These are phyloP conservation scores for Coleophora deauratella DNA, from an alignment of 2,888 invertebrate genomes.

Conservation along the genomic window DNA sequence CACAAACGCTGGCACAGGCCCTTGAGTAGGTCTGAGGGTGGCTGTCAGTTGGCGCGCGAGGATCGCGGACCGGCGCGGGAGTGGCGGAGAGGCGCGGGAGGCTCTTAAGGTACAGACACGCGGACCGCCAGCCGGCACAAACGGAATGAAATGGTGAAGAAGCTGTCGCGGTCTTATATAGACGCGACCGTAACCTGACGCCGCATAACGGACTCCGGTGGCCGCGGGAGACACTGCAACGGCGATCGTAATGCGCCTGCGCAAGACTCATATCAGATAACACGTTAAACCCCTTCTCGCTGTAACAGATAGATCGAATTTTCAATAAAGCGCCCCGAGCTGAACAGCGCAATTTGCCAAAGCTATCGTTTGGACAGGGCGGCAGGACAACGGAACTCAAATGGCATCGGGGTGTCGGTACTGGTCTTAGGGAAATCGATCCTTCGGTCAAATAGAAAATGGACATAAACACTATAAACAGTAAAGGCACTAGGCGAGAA, in stretches of 20 bases:
- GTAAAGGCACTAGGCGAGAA: too few relatives aligned
- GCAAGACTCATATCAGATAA: constrained; percentile 33
- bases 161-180: constrained; percentile 71
- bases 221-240: constrained; percentile 37
- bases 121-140: constrained; percentile 57
- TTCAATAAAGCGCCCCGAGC: constrained; percentile 68
- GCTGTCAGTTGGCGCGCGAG: constrained; percentile 27
- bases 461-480: too few relatives aligned
- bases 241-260: constrained; percentile 36
- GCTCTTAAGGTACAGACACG: constrained; percentile 14
- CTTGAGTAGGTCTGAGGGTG: constrained; percentile 35
- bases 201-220: constrained; percentile 66
- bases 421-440: constrained; percentile 18
- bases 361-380: constrained; percentile 40
- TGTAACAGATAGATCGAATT: constrained; percentile 66
- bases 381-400: constrained; percentile 55
- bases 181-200: constrained; percentile 73
- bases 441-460: too few relatives aligned
- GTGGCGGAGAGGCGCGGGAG: constrained; percentile 26
- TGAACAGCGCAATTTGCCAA: constrained; percentile 63
- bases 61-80: constrained; percentile 33
- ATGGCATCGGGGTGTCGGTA: constrained; percentile 31
- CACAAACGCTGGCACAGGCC: constrained; percentile 48
- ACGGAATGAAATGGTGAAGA: constrained; percentile 73
- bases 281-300: constrained; percentile 37